phyloP scores from a whole-genome alignment of 2,888 invertebrate species.

The Polietes domitor region DNA sequence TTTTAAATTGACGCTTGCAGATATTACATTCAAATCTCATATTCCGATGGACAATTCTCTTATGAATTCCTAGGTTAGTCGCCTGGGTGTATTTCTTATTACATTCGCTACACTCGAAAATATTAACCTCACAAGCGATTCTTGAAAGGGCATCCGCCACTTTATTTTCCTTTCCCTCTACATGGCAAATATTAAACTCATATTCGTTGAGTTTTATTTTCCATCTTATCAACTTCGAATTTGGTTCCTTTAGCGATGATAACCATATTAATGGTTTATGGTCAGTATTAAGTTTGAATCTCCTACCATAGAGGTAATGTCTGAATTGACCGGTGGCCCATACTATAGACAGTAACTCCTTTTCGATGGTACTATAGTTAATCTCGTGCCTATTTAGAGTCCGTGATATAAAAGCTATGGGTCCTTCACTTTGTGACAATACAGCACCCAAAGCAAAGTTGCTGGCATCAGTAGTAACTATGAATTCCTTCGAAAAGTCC shows the following conservation, averaged over 20 bases:
- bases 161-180: slow-evolving; percentile 36
- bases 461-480: slow-evolving; percentile 56
- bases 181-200: slow-evolving; percentile 31
- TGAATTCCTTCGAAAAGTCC: slow-evolving; percentile 65
- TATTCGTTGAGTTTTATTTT: slow-evolving; percentile 44
- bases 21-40: background rate
- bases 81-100: background rate
- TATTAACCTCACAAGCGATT: no score
- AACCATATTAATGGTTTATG: slow-evolving; percentile 55
- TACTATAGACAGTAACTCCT: slow-evolving; percentile 64
- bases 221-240: slow-evolving; percentile 32
- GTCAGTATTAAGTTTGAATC: slow-evolving; percentile 53
- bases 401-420: slow-evolving; percentile 67
- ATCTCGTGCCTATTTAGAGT: slow-evolving; percentile 69
- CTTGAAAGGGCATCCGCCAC: slow-evolving; percentile 11
- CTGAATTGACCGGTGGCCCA: slow-evolving; percentile 51
- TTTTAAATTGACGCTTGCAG: background rate
- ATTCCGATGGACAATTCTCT: no score
- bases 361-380: slow-evolving; percentile 55
- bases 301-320: slow-evolving; percentile 52
- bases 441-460: background rate
- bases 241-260: slow-evolving; percentile 49
- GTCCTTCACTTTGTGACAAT: slow-evolving; percentile 60
- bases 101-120: background rate
- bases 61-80: no score